Percentiles rank a stretch among this genome's conserved stretches.
phyloP scores from a whole-genome alignment of 2,113 vertebrate genomes.

The Sander vitreus region DNA sequence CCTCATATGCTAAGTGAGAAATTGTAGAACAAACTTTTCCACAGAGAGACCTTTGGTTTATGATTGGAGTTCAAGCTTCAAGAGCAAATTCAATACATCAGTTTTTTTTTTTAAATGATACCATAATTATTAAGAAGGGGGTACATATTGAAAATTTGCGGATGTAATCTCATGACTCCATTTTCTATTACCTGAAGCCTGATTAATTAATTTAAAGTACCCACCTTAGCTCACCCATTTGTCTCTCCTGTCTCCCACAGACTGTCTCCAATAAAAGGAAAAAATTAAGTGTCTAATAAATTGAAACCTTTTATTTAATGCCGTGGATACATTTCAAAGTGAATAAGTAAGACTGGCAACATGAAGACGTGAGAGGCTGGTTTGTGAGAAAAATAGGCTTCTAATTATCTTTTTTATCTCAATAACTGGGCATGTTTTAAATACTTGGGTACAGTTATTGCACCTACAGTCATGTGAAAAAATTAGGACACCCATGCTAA shows the following conservation, averaged over 20 bases:
- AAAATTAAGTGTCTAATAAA: background rate
- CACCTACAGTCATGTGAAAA: too few species aligned
- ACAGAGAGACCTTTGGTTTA: background rate
- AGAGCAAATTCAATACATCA: background rate
- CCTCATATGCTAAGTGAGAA: background rate
- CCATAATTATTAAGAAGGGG: background rate
- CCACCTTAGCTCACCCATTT: constrained; percentile 1
- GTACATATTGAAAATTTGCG: background rate
- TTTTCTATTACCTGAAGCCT: constrained; percentile 23
- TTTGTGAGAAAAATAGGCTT: background rate
- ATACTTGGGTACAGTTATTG: too few species aligned
- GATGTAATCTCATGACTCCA: constrained; percentile 15
- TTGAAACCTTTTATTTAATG: background rate
- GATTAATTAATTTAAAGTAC: constrained; percentile 35
- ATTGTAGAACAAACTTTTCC: background rate
- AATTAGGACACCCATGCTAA: too few species aligned
- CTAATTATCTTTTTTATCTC: background rate
- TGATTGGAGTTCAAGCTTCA: constrained; percentile 6
- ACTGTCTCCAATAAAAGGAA: background rate
- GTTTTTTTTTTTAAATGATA: background rate
- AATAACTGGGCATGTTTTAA: too few species aligned
- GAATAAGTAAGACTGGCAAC: background rate
- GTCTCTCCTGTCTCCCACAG: background rate
- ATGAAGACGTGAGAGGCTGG: background rate
- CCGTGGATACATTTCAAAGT: background rate